Conservation (phyloP, 2,797 vertebrate species). For the Catharus ustulatus region DNA sequence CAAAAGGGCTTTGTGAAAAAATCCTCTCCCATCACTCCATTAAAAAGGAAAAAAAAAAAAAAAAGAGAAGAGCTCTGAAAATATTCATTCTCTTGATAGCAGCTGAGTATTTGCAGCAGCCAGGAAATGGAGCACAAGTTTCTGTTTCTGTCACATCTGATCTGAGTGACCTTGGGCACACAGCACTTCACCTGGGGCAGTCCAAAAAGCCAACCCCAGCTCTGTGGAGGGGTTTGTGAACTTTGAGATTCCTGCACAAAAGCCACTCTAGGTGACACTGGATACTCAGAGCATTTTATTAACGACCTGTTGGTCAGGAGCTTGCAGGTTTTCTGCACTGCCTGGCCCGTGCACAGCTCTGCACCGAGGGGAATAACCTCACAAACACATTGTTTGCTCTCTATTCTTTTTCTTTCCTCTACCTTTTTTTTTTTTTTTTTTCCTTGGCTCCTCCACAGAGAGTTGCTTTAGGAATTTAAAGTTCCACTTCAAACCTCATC, state of each 20-base stretch:
- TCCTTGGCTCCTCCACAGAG: not conserved
- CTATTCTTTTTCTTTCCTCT: too few species aligned
- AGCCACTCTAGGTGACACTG: accelerated
- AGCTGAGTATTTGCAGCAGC: not conserved
- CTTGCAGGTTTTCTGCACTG: not conserved
- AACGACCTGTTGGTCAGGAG: not conserved
- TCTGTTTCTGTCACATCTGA: not conserved
- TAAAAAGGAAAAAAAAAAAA: not conserved
- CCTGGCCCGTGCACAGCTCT: accelerated
- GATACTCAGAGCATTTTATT: not conserved
- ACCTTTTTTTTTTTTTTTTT: not conserved
- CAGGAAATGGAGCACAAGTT: not conserved
- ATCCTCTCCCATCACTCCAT: not conserved
- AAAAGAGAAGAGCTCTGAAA: not conserved
- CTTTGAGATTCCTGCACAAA: not conserved
- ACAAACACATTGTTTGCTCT: accelerated
- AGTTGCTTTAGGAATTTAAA: not conserved
- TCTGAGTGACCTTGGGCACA: not conserved
- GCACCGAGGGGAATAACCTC: accelerated
- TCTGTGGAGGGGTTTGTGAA: not conserved
- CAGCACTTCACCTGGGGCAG: accelerated
- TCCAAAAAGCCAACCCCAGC: not conserved
- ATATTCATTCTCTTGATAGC: not conserved
- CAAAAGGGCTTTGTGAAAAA: slow-evolving; percentile 45
- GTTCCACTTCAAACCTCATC: not conserved